Evolutionary conservation across 2,888 invertebrate genomes (phyloP), one percentile per base, ranked within the genome.

Genomic region (Ferdinandea cuprea): DNA sequence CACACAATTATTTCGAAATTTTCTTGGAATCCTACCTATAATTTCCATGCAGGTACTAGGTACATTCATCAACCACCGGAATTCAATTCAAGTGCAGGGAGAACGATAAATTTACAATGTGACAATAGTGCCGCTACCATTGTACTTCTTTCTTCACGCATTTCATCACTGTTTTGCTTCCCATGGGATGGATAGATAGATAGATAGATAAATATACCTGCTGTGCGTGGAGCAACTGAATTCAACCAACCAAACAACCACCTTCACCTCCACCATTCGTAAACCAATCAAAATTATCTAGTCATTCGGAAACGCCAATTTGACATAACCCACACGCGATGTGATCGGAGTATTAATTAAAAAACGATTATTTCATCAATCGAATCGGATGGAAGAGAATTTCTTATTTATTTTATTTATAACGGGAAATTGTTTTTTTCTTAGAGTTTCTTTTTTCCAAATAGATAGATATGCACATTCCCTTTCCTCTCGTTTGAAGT

Each of bases 281-380:
- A 42, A 52, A 48, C 59, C 71, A 59, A 61, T 59, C 59, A 61
- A 61, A 71, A 52, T 17, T n/a, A 56, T 21, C 50, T 32, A 37
- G 28, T 13, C 71, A 40, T 17, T 50, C 48, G 58, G 17, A 35
- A 56, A 37, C 68, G 37, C 54, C 25, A 54, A 44, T 54, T 58
- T 54, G 50, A 19, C 48, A n/a, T 56, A 21, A 32, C 54, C 46
- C 63, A 30, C 71, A 58, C 42, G 42, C 63, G 56, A 78, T 71
- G 71, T 78, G 77, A 78, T 42, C 63, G 35, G 77, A 19, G 58
- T 78, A 28, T 78, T 71, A 78, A 78, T 59, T 68, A 76, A 42
- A 59, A 54, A 63, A n/a, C 72, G 72, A 52, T 72, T 72, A 63
- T 17, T 52, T n/a, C n/a, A 63, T 9, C 11, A 50, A 50, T 15